Evolutionary conservation across 37 sponge, comb jelly and placozoan genomes (phyloP).

Genomic region (Mnemiopsis leidyi): DNA sequence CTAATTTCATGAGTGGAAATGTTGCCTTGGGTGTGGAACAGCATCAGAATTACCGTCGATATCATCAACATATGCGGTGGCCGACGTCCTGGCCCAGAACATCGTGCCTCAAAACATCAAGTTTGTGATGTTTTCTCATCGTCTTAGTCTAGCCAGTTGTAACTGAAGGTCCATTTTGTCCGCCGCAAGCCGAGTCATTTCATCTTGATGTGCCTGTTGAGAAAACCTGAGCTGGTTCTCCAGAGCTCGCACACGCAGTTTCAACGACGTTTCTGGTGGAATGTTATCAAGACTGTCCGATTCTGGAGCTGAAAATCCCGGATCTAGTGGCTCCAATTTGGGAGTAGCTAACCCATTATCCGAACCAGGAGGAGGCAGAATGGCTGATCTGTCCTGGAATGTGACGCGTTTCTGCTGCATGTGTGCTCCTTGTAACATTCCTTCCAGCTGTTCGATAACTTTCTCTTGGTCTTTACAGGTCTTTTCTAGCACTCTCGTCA

Average conservation of each 20-base stretch:
- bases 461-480: constrained; percentile 51
- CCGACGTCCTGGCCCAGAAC: no score
- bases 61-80: no score
- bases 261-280: background rate
- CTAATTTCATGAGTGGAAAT: no score
- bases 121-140: no score
- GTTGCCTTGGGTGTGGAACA: no score
- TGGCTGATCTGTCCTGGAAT: background rate
- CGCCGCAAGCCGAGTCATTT: constrained; percentile 11
- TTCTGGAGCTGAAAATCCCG: background rate
- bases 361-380: background rate
- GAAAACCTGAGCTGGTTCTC: constrained; percentile 42
- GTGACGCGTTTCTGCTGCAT: background rate
- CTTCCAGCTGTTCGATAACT: constrained; percentile 53
- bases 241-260: background rate
- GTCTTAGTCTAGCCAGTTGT: constrained; percentile 2
- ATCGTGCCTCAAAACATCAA: no score
- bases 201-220: constrained; percentile 41
- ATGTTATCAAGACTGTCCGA: background rate
- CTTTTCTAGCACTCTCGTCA: constrained; percentile 16
- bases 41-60: no score
- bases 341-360: background rate
- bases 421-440: background rate
- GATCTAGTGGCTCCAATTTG: constrained; percentile 27
- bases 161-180: constrained; percentile 55